A percentile compares a stretch with the other conserved stretches of the same genome.
These are phyloP conservation scores for Magallana angulata DNA, from an alignment of 1,140 invertebrate genomes.

Conservation along the genomic window DNA sequence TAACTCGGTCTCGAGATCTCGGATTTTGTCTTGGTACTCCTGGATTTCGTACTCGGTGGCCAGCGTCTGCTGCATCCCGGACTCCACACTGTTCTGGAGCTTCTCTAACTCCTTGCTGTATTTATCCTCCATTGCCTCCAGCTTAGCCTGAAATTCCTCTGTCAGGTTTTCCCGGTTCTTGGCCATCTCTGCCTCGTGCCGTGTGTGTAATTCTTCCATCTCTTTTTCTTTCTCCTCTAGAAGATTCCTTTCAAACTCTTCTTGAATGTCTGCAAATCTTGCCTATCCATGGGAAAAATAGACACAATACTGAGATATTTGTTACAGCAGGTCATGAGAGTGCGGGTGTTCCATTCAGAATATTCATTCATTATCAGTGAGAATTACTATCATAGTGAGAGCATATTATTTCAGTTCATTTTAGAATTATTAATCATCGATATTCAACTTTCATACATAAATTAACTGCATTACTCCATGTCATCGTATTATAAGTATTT, in stretches of 20 bases:
- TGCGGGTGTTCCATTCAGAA: too few relatives aligned
- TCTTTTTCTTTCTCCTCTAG: conserved; percentile 64
- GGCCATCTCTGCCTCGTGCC: conserved; percentile 66
- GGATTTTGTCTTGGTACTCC: conserved; percentile 1
- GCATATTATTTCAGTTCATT: too few relatives aligned
- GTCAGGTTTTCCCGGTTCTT: conserved; percentile 58
- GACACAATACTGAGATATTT: too few relatives aligned
- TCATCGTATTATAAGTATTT: too few relatives aligned
- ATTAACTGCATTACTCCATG: too few relatives aligned
- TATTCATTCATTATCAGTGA: too few relatives aligned
- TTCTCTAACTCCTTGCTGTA: conserved; percentile 42
- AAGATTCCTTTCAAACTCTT: conserved; percentile 65
- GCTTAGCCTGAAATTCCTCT: conserved; percentile 56
- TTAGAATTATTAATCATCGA: too few relatives aligned
- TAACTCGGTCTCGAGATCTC: background rate
- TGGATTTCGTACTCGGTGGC: background rate
- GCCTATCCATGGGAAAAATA: conserved; percentile 47
- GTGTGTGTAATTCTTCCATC: conserved; percentile 62
- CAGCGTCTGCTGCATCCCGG: background rate
- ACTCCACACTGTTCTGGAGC: background rate
- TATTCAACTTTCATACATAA: too few relatives aligned
- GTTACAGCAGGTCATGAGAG: too few relatives aligned
- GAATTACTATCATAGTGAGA: too few relatives aligned
- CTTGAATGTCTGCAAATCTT: conserved; percentile 69
- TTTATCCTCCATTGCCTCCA: conserved; percentile 46